phyloP scores from a whole-genome alignment of 2,797 vertebrate species.

The Steatocranus sp. region DNA sequence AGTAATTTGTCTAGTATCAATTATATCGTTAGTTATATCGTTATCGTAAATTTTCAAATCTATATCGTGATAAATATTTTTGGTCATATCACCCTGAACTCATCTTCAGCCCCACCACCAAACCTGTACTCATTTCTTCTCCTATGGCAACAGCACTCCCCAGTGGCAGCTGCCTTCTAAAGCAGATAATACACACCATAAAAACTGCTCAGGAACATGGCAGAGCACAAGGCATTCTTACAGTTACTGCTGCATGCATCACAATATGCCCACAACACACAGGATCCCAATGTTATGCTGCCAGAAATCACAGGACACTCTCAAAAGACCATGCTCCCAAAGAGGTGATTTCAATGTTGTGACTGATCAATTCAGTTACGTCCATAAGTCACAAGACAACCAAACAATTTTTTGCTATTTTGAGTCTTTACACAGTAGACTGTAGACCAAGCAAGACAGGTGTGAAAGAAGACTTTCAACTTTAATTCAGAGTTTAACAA shows the following conservation, averaged over 20 bases:
- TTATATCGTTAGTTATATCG: too few species aligned
- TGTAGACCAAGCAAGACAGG: not conserved
- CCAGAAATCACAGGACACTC: not conserved
- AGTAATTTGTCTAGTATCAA: too few species aligned
- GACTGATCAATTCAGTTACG: not conserved
- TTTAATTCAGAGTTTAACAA: not conserved
- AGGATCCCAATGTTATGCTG: not conserved
- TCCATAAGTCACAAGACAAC: not conserved
- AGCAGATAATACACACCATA: not conserved
- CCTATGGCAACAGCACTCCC: not conserved
- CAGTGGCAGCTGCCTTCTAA: not conserved
- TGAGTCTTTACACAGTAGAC: not conserved
- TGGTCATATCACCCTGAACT: not conserved
- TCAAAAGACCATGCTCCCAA: not conserved
- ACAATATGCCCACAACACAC: not conserved
- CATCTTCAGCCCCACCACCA: not conserved
- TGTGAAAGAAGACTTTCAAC: not conserved
- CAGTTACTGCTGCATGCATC: not conserved
- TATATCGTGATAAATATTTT: too few species aligned
- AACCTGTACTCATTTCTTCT: not conserved
- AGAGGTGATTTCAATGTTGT: not conserved
- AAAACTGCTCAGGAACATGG: not conserved
- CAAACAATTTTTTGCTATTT: not conserved
- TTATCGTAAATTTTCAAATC: too few species aligned
- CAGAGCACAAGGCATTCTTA: not conserved